These are phyloP conservation scores for Megaceryle torquata DNA, from an alignment of 2,113 vertebrate species.

Conservation along the genomic window DNA sequence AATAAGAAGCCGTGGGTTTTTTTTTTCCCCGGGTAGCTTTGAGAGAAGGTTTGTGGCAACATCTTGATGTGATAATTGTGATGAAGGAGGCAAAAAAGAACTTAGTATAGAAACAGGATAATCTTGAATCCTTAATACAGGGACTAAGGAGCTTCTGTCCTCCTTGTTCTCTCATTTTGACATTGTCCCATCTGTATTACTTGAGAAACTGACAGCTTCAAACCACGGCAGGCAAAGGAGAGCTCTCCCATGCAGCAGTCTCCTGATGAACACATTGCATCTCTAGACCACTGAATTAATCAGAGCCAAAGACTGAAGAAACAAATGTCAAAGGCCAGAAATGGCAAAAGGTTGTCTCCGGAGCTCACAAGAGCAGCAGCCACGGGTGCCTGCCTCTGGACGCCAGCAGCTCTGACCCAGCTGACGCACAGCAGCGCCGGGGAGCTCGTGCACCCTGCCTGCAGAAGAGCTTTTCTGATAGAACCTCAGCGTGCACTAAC, in stretches of 20 bases:
- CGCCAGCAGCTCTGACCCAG: accelerated
- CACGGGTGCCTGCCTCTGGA: accelerated
- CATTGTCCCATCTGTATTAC: accelerated
- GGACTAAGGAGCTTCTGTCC: background rate
- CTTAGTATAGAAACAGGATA: background rate
- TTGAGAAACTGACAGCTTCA: background rate
- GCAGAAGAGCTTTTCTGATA: background rate
- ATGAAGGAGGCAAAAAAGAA: background rate
- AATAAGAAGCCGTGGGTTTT: background rate
- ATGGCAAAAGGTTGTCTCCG: background rate
- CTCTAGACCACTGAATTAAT: background rate
- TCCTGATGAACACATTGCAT: background rate
- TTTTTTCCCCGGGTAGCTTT: background rate
- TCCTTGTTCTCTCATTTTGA: accelerated
- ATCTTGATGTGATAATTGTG: background rate
- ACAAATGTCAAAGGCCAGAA: background rate
- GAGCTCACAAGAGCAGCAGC: background rate
- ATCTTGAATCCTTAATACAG: too few species aligned
- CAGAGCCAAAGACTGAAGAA: background rate
- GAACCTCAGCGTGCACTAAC: accelerated
- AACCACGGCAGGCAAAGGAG: background rate
- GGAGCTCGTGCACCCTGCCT: accelerated
- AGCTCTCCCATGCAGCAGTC: background rate
- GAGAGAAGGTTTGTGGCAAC: background rate
- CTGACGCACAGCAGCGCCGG: background rate